Conservation (phyloP, 64 coral and sea anemone species). For the Dendrophyllia cribrosa region DNA sequence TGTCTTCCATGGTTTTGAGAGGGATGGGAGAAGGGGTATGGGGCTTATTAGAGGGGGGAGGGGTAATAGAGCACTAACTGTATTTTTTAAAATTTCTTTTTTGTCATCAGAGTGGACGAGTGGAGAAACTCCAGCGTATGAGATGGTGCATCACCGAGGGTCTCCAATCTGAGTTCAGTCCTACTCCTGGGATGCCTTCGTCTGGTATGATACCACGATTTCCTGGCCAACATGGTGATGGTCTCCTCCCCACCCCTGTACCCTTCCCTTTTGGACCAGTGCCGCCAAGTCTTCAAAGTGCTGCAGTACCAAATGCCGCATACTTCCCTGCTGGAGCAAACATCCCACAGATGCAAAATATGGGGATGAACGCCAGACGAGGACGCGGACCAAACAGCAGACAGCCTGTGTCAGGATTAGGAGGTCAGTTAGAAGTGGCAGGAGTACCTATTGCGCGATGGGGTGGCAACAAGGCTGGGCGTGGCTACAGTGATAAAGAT, state of each 20-base stretch:
- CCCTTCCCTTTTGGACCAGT: conserved; percentile 76
- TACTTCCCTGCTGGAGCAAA: conserved; percentile 79
- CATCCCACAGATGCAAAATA: conserved; percentile 53
- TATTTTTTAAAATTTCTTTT: neutral
- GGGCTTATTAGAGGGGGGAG: too few relatives aligned
- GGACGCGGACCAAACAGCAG: conserved; percentile 85
- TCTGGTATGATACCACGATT: conserved; percentile 46
- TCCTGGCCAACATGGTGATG: conserved; percentile 60
- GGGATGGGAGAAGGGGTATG: too few relatives aligned
- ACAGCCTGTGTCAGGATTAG: conserved; percentile 89
- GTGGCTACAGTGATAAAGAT: conserved; percentile 89
- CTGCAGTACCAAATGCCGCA: conserved; percentile 29
- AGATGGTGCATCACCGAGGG: conserved; percentile 95
- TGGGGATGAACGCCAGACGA: conserved; percentile 70
- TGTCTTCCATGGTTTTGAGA: too few relatives aligned
- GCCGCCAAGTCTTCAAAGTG: conserved; percentile 61
- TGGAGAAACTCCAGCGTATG: conserved; percentile 92
- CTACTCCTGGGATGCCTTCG: conserved; percentile 30
- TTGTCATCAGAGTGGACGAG: conserved; percentile 70
- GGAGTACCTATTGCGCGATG: conserved; percentile 97
- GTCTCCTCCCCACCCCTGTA: conserved; percentile 73
- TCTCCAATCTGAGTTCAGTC: conserved; percentile 60
- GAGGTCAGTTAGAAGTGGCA: conserved; percentile 94
- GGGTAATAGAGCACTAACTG: too few relatives aligned
- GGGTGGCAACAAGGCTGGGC: conserved; percentile 94